phyloP scores from a whole-genome alignment of 2,888 invertebrate species.

The Beris chalybata region DNA sequence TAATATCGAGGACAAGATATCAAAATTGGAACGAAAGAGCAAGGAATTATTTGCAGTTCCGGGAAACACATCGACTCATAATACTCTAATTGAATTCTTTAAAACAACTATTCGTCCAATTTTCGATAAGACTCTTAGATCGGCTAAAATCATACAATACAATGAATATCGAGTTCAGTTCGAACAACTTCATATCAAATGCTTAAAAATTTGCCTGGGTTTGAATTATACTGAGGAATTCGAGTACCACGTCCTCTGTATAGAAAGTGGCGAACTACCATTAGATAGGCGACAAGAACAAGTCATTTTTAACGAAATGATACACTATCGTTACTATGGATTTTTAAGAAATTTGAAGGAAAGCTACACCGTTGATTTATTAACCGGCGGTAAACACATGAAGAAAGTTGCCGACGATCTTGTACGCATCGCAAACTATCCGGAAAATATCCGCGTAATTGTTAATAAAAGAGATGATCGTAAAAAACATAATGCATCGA shows the following conservation, averaged over 20 bases:
- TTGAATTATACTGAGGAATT: not conserved
- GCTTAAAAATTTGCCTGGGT: not conserved
- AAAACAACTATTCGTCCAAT: not conserved
- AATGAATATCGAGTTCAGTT: not conserved
- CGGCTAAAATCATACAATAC: not conserved
- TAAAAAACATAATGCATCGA: no score
- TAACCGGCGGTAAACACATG: no score
- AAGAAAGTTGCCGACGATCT: not conserved
- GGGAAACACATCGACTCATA: no score
- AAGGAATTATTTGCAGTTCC: no score
- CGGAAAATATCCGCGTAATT: not conserved
- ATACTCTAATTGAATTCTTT: no score
- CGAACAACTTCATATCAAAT: not conserved
- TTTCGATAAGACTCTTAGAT: not conserved
- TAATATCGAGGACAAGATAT: not conserved
- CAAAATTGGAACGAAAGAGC: not conserved
- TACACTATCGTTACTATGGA: conserved; percentile 3
- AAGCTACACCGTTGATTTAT: not conserved
- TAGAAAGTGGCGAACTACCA: not conserved
- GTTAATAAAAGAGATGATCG: no score
- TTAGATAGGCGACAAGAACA: not conserved
- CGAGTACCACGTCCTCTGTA: not conserved
- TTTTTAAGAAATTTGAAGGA: not conserved
- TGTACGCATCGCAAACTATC: not conserved
- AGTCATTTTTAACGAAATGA: not conserved